phyloP scores from a whole-genome alignment of 2,797 vertebrate species.

The Streptopelia turtur region DNA sequence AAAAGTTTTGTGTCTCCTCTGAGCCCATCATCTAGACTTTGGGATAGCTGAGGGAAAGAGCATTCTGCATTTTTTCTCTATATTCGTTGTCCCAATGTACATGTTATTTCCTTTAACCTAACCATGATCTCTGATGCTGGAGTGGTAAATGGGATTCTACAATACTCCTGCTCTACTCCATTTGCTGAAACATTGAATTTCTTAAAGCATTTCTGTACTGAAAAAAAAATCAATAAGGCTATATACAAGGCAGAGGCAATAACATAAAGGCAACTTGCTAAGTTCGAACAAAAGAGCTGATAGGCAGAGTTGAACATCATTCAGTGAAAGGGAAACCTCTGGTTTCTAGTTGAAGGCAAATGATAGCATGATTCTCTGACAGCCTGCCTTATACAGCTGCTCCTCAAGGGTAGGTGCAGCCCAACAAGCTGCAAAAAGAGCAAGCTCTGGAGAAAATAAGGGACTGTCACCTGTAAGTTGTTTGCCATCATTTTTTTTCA shows the following conservation, averaged over 20 bases:
- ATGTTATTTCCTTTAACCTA: constrained; percentile 3
- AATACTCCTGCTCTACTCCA: not conserved
- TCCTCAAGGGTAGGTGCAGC: not conserved
- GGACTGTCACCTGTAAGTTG: not conserved
- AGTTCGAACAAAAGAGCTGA: not conserved
- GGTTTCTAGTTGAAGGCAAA: not conserved
- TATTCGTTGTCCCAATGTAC: not conserved
- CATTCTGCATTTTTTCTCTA: not conserved
- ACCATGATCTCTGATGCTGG: not conserved
- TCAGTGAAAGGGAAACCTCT: not conserved
- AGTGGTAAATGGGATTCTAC: not conserved
- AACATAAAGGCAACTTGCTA: not conserved
- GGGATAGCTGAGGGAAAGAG: not conserved
- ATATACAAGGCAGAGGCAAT: not conserved
- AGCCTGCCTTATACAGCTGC: not conserved
- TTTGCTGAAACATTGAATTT: constrained; percentile 54
- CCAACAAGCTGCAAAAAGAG: not conserved
- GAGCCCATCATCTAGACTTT: not conserved
- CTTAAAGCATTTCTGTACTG: not conserved
- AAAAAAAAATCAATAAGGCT: constrained; percentile 1
- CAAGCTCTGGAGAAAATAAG: not conserved
- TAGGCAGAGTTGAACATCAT: not conserved
- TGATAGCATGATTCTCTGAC: not conserved
- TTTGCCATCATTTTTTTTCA: not conserved
- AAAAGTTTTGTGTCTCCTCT: not conserved